A percentile compares a stretch with the other conserved stretches of the same genome.
Evolutionary conservation across 2,888 invertebrate species (phyloP).

Genomic region (Tenthredo scrophulariae): DNA sequence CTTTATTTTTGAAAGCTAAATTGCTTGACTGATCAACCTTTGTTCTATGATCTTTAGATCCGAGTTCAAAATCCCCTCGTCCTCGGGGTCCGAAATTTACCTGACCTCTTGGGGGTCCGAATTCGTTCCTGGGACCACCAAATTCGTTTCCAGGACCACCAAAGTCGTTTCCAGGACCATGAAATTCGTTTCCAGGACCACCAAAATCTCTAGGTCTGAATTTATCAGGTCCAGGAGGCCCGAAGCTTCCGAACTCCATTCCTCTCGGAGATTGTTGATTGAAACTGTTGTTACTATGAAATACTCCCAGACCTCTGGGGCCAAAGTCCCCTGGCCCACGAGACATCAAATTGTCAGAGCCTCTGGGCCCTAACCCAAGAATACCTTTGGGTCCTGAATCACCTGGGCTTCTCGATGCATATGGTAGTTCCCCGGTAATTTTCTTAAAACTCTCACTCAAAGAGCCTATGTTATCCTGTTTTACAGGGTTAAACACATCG

Average conservation of each 20-base stretch:
- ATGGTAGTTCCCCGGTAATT: slow-evolving; percentile 71
- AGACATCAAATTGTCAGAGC: slow-evolving; percentile 53
- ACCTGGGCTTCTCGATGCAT: slow-evolving; percentile 54
- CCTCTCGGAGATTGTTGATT: slow-evolving; percentile 37
- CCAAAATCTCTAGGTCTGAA: slow-evolving; percentile 57
- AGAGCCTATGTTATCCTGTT: slow-evolving; percentile 66
- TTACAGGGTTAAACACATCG: slow-evolving; percentile 67
- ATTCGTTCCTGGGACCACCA: slow-evolving; percentile 53
- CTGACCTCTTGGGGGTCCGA: slow-evolving; percentile 42
- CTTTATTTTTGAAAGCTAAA: neutral
- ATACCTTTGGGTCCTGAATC: slow-evolving; percentile 33
- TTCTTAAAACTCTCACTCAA: slow-evolving; percentile 74
- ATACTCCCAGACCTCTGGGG: slow-evolving; percentile 32
- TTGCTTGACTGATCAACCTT: slow-evolving; percentile 35
- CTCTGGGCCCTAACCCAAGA: slow-evolving; percentile 52
- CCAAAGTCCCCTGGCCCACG: slow-evolving; percentile 50
- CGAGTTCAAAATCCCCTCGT: slow-evolving; percentile 54
- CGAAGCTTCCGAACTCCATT: slow-evolving; percentile 58
- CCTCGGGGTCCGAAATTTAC: slow-evolving; percentile 62
- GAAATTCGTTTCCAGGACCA: slow-evolving; percentile 56
- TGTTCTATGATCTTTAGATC: slow-evolving; percentile 36
- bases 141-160: slow-evolving; percentile 56
- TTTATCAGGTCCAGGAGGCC: slow-evolving; percentile 57
- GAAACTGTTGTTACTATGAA: slow-evolving; percentile 41
- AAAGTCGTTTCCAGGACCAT: slow-evolving; percentile 55